Evolutionary conservation across 2,888 invertebrate genomes (phyloP).

Genomic region (Limnephilus auricula): DNA sequence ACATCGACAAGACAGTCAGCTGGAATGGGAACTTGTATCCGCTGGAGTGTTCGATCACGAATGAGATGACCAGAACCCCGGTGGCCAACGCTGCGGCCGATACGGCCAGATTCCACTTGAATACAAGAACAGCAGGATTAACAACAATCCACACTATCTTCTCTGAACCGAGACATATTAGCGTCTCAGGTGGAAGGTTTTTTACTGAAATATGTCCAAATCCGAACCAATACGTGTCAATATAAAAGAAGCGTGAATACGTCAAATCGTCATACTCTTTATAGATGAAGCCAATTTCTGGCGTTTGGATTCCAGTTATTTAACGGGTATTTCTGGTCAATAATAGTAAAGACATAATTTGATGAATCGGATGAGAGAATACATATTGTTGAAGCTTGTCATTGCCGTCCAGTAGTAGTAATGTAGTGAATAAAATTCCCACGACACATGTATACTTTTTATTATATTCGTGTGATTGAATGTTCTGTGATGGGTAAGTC

Average conservation of each 20-base stretch:
- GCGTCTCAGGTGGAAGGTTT: not conserved
- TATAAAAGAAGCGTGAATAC: not conserved
- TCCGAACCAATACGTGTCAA: not conserved
- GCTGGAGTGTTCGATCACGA: not conserved
- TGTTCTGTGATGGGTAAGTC: not conserved
- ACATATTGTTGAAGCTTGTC: not conserved
- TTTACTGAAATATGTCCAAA: not conserved
- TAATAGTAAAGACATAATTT: not conserved
- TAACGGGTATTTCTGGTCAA: not conserved
- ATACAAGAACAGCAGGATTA: not conserved
- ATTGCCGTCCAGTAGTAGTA: not conserved
- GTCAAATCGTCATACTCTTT: not conserved
- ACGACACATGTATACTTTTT: not conserved
- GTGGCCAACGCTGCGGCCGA: not conserved
- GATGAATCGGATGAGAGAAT: not conserved
- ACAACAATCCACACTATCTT: constrained; percentile 9
- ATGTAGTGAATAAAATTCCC: not conserved
- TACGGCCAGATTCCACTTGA: not conserved
- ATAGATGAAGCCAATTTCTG: not conserved
- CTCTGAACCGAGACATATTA: not conserved
- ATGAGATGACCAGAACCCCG: not conserved
- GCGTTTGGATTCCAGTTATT: not conserved
- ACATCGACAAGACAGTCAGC: not conserved
- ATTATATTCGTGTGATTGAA: not conserved
- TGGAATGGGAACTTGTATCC: constrained; percentile 15